Evolutionary conservation across 2,888 invertebrate genomes (phyloP), one percentile per base, ranked within the genome.

Genomic region (Cephus pygmeus): DNA sequence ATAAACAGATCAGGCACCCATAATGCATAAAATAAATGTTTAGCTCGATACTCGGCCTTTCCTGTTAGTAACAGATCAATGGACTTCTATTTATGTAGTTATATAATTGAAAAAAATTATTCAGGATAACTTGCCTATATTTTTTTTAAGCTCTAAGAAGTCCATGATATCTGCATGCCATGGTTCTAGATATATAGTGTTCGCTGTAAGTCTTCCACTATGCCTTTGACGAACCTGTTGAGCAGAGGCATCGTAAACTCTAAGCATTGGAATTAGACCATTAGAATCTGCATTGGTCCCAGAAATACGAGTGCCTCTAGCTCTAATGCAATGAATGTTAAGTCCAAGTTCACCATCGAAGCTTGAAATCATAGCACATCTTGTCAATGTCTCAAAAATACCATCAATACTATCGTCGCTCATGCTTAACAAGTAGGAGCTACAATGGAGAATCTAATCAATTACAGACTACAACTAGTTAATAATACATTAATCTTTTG

Each of bases 1-100:
- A 94, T 94, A 88, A 94, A 94, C 81, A 95, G 88, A 87, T 94
- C 94, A 1, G 94, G 94, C 78, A 95, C 93, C 94, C 94, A 94
- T 74, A 94, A 85, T 4, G 93, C 94, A 84, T 93, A 94, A 89
- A 94, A 95, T 75, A 94, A 88, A 85, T 95, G 94, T 12, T 94
- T 88, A 4, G 94, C 94, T 73, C 94, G 87, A 69, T 92, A 89
- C 85, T 94, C 94, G 82, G 94, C 94, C 81, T 92, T 93, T 36
- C 36, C 36, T 36, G 36, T 36, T 36, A 36, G 36, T 34, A 33
- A 69, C 68, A 12, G 73, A 68, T 33, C 34, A 4, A 69, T 9
- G 34, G 12, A 3, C 9, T 34, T 36, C 12, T 36, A 36, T 36
- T 36, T 12, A 12, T 12, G 12, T 36, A 36, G 4, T 36, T 36